Percentiles rank a stretch among this genome's conserved stretches.
Conservation (phyloP, 2,888 invertebrate species). For the Oegoconia quadripuncta region DNA sequence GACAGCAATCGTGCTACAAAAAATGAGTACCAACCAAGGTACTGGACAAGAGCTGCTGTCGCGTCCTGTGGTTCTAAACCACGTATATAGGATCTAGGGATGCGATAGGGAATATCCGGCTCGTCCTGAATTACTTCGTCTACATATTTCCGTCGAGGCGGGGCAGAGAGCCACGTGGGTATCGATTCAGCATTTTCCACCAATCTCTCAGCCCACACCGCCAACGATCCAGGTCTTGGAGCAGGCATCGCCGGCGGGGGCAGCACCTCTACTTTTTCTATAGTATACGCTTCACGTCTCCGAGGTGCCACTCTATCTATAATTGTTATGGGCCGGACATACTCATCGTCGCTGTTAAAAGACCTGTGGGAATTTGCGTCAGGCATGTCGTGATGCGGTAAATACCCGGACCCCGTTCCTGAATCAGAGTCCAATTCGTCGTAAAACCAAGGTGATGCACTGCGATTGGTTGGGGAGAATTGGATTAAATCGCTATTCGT, state of each 20-base stretch:
- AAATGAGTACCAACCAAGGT: constrained; percentile 88
- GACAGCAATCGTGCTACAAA: constrained; percentile 85
- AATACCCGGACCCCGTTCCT: constrained; percentile 53
- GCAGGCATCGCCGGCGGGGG: constrained; percentile 71
- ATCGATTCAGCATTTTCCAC: constrained; percentile 78
- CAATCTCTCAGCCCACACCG: constrained; percentile 70
- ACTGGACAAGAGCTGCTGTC: constrained; percentile 83
- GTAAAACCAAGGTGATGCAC: constrained; percentile 36
- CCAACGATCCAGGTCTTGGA: constrained; percentile 59
- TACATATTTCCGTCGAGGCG: constrained; percentile 59
- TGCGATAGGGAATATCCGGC: constrained; percentile 57
- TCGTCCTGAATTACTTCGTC: constrained; percentile 49
- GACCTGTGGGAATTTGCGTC: constrained; percentile 24
- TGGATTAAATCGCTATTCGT: constrained; percentile 58
- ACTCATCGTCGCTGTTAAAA: constrained; percentile 60
- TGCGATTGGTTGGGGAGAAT: constrained; percentile 51
- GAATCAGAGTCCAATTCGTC: constrained; percentile 46
- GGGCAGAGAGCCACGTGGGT: constrained; percentile 71
- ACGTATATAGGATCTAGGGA: constrained; percentile 74
- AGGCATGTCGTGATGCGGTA: constrained; percentile 34
- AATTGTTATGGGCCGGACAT: constrained; percentile 55
- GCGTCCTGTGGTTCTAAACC: constrained; percentile 88
- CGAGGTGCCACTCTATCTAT: constrained; percentile 61
- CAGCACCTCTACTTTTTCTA: constrained; percentile 64
- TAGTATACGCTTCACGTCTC: constrained; percentile 44